phyloP scores from a whole-genome alignment of 2,888 invertebrate species.

The Stramonita haemastoma region DNA sequence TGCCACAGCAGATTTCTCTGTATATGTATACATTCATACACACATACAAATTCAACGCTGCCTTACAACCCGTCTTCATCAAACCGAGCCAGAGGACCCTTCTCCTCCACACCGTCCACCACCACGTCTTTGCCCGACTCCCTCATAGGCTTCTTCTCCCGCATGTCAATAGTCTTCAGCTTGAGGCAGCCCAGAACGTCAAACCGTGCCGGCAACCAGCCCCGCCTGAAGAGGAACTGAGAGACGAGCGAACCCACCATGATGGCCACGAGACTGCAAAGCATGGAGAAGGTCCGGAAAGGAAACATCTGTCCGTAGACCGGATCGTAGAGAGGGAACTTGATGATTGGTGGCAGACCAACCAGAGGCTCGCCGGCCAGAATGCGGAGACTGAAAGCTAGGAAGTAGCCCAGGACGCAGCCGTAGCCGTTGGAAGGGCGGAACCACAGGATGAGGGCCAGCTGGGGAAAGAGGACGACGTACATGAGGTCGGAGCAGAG shows the following conservation, averaged over 20 bases:
- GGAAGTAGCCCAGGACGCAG: constrained; percentile 79
- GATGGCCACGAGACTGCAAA: constrained; percentile 49
- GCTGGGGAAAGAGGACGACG: constrained; percentile 62
- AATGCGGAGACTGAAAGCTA: constrained; percentile 87
- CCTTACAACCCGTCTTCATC: neutral
- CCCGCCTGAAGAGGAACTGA: constrained; percentile 50
- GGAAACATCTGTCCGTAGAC: constrained; percentile 56
- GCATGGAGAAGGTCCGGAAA: constrained; percentile 58
- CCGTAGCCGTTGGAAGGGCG: constrained; percentile 57
- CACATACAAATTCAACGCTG: too few relatives aligned
- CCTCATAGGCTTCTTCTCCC: neutral
- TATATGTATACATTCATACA: too few relatives aligned
- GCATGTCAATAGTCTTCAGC: constrained; percentile 36
- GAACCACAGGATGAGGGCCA: constrained; percentile 60
- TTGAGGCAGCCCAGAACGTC: constrained; percentile 46
- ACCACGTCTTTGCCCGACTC: neutral
- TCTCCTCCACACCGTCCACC: neutral
- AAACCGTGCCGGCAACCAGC: constrained; percentile 44
- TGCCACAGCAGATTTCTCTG: too few relatives aligned
- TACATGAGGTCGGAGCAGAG: constrained; percentile 63
- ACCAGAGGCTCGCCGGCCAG: constrained; percentile 92
- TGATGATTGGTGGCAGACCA: constrained; percentile 76
- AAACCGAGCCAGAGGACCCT: neutral
- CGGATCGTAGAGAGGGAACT: constrained; percentile 54
- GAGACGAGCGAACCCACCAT: constrained; percentile 51